Conservation (phyloP, 2,888 invertebrate genomes). For the Lasioglossum vierecki region DNA sequence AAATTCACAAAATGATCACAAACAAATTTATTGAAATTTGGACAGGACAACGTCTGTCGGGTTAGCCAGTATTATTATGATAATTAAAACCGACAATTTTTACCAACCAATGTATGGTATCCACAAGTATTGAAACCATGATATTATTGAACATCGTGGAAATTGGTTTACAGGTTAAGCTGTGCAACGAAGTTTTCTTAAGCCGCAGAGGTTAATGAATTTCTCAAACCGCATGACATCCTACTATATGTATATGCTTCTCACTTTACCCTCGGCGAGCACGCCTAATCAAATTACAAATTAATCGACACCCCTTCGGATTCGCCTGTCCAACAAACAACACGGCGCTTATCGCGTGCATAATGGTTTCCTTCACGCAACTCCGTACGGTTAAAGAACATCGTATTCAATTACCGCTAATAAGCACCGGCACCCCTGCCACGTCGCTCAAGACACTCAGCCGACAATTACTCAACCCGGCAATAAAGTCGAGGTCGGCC, state of each 20-base stretch:
- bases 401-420: constrained; percentile 45
- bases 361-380: constrained; percentile 7
- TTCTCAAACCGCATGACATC: not conserved
- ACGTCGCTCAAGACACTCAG: constrained; percentile 31
- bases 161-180: not conserved
- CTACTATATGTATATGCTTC: not conserved
- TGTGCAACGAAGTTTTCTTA: not conserved
- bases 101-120: not conserved
- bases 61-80: no score
- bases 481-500: constrained; percentile 41
- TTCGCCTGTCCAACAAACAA: not conserved
- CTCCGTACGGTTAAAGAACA: constrained; percentile 23
- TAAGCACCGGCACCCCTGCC: constrained; percentile 13
- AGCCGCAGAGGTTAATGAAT: not conserved
- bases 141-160: not conserved
- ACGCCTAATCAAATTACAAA: not conserved
- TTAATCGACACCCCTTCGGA: not conserved
- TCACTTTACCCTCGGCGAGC: not conserved
- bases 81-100: not conserved
- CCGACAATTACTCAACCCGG: constrained; percentile 45
- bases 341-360: constrained; percentile 8
- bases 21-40: no score
- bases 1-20: no score
- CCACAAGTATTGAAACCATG: not conserved
- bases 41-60: no score